Conservation (phyloP, 2,888 invertebrate genomes). For the Caenorhabditis sp. region DNA sequence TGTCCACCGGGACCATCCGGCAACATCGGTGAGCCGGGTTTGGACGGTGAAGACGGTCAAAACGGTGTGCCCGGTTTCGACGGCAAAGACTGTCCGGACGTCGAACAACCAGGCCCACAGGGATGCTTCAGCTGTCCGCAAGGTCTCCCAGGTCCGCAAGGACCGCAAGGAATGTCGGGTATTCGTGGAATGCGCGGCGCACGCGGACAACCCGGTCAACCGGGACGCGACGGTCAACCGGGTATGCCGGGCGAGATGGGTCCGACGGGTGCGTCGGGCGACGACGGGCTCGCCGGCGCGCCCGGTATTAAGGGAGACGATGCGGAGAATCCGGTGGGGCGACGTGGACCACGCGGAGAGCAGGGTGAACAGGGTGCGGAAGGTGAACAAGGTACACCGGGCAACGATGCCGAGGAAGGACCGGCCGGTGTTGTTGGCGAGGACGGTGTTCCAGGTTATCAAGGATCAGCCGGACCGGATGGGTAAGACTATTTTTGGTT, state of each 20-base stretch:
- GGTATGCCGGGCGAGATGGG: constrained; percentile 56
- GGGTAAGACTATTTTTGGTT: constrained; percentile 22
- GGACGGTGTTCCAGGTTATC: constrained; percentile 57
- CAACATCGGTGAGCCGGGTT: constrained; percentile 44
- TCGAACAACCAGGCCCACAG: constrained; percentile 52
- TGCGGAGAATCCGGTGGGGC: constrained; percentile 64
- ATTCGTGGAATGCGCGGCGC: constrained; percentile 65
- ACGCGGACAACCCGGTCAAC: constrained; percentile 53
- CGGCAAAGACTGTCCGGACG: constrained; percentile 59
- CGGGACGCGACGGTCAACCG: constrained; percentile 57
- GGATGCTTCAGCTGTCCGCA: constrained; percentile 66
- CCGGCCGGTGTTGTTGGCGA: constrained; percentile 55
- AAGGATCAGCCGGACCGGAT: constrained; percentile 57
- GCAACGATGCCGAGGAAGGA: constrained; percentile 46
- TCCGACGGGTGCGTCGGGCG: constrained; percentile 55
- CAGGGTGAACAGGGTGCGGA: constrained; percentile 57
- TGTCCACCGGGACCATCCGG: constrained; percentile 62
- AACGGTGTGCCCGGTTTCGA: constrained; percentile 58
- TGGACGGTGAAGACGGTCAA: constrained; percentile 55
- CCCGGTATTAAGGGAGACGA: constrained; percentile 62
- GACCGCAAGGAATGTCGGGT: constrained; percentile 49
- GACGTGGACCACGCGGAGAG: constrained; percentile 57
- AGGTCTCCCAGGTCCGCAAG: constrained; percentile 56
- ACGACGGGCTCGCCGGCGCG: constrained; percentile 56
- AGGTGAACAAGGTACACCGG: constrained; percentile 44